These are phyloP conservation scores for Gryllus bimaculatus DNA, from an alignment of 1,140 invertebrate species.

Conservation along the genomic window DNA sequence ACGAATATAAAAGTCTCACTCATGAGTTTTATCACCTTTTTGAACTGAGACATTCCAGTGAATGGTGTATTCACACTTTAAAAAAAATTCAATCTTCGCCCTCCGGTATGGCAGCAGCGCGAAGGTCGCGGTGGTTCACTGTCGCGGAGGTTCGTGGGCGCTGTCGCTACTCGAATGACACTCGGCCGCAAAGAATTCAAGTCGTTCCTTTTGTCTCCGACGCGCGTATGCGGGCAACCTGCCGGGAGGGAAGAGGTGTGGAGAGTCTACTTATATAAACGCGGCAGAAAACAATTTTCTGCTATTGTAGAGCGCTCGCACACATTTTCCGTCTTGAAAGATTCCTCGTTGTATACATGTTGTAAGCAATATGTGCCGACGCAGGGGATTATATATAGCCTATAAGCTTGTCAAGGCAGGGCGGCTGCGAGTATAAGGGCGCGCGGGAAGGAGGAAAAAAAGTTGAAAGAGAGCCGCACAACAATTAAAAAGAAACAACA, in stretches of 20 bases:
- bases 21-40: too few relatives aligned
- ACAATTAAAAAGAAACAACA: background rate
- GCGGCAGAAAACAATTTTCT: conserved; percentile 1
- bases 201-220: background rate
- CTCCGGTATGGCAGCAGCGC: too few relatives aligned
- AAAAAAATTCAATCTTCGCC: too few relatives aligned
- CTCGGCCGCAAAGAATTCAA: too few relatives aligned
- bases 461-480: background rate
- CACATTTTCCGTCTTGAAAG: background rate
- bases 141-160: too few relatives aligned
- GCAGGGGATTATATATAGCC: background rate
- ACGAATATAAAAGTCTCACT: too few relatives aligned
- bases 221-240: background rate
- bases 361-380: background rate
- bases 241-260: background rate
- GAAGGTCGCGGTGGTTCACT: too few relatives aligned
- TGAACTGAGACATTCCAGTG: too few relatives aligned
- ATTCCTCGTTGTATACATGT: background rate
- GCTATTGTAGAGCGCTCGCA: background rate
- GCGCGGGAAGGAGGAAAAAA: background rate
- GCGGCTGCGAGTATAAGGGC: background rate
- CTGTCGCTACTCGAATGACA: too few relatives aligned
- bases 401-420: background rate
- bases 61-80: too few relatives aligned
- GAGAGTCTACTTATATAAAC: background rate